These are phyloP conservation scores for Elaphurus davidianus DNA, from an alignment of 2,113 vertebrate genomes.

Conservation along the genomic window DNA sequence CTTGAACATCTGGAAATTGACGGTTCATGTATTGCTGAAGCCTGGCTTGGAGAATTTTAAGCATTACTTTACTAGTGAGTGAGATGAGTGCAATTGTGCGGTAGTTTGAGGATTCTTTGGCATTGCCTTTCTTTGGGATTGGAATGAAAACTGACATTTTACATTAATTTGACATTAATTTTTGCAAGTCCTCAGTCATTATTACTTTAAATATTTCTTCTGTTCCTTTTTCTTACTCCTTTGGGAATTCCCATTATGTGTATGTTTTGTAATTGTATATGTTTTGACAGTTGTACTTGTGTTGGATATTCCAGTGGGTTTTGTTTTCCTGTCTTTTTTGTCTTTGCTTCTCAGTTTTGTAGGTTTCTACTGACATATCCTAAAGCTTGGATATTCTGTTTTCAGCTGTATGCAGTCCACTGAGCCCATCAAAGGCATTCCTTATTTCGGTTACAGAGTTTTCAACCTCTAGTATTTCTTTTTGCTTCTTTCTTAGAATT, in stretches of 20 bases:
- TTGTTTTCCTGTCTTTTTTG: background rate
- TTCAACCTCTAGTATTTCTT: background rate
- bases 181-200: background rate
- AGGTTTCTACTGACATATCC: background rate
- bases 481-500: background rate
- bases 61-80: background rate
- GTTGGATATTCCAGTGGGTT: background rate
- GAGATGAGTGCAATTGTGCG: rapidly evolving
- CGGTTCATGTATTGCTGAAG: background rate
- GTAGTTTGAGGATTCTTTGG: background rate
- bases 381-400: background rate
- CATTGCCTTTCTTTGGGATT: background rate
- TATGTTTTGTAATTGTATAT: background rate
- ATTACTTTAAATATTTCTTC: background rate
- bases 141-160: background rate
- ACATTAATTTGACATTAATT: background rate
- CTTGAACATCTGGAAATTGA: background rate
- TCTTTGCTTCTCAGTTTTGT: background rate
- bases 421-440: background rate
- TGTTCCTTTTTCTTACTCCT: background rate
- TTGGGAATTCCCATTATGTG: background rate
- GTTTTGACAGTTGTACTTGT: background rate
- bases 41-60: background rate
- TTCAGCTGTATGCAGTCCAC: background rate
- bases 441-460: background rate